These are phyloP conservation scores for Tiaroga cobitis DNA, from an alignment of 2,797 vertebrate species.

Conservation along the genomic window DNA sequence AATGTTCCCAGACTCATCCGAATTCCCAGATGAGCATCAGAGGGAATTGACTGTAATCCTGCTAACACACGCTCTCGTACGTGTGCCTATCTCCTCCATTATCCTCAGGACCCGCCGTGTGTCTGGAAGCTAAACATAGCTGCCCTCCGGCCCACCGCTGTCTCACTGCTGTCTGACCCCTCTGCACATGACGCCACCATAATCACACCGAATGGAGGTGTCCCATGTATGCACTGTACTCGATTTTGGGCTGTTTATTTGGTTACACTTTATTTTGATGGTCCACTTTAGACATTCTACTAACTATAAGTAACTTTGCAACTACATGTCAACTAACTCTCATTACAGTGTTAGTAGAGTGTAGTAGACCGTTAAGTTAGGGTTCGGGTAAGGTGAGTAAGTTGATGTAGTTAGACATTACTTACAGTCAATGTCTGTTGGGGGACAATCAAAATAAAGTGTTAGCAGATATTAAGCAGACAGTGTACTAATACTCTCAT, in stretches of 20 bases:
- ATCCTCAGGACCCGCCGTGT: constrained; percentile 1
- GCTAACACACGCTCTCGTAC: constrained; percentile 9
- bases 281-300: neutral
- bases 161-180: constrained; percentile 25
- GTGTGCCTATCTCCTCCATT: constrained; percentile 7
- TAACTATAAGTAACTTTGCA: neutral
- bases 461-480: too few relatives aligned
- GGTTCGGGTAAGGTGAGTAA: neutral
- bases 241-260: neutral
- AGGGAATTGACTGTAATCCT: constrained; percentile 38
- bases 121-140: constrained; percentile 48
- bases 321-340: neutral
- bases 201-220: neutral
- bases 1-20: constrained; percentile 29
- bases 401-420: neutral
- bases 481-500: too few relatives aligned
- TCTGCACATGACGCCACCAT: neutral
- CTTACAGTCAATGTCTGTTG: neutral
- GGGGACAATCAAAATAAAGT: too few relatives aligned
- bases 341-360: neutral
- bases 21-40: constrained; percentile 35
- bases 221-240: neutral
- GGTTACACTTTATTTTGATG: neutral
- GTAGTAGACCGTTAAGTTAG: neutral
- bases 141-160: neutral